Percentiles rank a stretch among this genome's conserved stretches.
Conservation (phyloP, 2,113 vertebrate genomes). For the Bagarius yarrelli region DNA sequence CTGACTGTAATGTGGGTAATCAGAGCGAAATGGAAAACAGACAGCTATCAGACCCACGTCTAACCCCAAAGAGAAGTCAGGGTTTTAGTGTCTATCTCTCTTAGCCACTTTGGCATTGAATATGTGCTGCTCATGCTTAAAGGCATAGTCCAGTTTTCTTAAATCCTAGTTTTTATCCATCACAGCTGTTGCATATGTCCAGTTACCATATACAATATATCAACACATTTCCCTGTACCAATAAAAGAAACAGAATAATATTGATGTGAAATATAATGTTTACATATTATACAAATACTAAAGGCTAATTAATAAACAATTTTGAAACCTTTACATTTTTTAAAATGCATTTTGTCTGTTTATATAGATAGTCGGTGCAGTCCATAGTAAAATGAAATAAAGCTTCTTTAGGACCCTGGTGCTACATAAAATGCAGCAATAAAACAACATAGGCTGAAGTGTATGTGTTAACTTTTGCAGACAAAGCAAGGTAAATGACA, state of each 20-base stretch:
- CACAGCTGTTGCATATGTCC: neutral
- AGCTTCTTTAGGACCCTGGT: too few species aligned
- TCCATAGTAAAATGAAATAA: too few species aligned
- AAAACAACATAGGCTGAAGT: too few species aligned
- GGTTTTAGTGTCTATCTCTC: constrained; percentile 17
- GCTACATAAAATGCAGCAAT: too few species aligned
- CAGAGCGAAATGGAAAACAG: constrained; percentile 35
- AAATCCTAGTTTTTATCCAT: neutral
- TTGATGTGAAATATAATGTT: neutral
- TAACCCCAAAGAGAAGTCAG: neutral
- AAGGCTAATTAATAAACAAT: too few species aligned
- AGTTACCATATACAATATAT: too few species aligned
- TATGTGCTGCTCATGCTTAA: neutral
- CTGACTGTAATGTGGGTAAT: constrained; percentile 29
- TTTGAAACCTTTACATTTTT: too few species aligned
- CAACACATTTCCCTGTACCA: neutral
- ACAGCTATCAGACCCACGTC: constrained; percentile 31
- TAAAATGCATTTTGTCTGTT: too few species aligned
- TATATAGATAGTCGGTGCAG: too few species aligned
- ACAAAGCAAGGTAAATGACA: too few species aligned
- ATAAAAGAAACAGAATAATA: neutral
- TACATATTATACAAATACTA: too few species aligned
- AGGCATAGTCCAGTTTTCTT: neutral
- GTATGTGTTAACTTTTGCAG: too few species aligned
- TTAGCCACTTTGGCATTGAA: neutral